phyloP scores from a whole-genome alignment of 2,113 vertebrate species.

The Felis chaus region DNA sequence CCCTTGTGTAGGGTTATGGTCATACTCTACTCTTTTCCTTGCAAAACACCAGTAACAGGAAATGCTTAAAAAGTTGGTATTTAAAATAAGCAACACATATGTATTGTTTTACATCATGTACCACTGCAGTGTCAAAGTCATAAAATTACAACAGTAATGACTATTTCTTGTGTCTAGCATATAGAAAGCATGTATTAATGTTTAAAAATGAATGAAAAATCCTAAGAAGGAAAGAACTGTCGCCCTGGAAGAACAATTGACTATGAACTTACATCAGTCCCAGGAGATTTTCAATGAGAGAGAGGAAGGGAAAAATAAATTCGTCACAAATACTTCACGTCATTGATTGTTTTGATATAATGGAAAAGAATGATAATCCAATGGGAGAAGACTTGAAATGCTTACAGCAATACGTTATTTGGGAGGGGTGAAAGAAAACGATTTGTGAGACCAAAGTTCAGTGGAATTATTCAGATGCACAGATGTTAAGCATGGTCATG shows the following conservation, averaged over 20 bases:
- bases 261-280: not conserved
- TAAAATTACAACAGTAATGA: not conserved
- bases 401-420: not conserved
- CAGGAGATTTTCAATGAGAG: not conserved
- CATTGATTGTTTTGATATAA: not conserved
- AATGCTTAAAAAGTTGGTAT: conserved; percentile 24
- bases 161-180: not conserved
- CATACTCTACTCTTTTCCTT: not conserved
- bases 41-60: not conserved
- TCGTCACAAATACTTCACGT: not conserved
- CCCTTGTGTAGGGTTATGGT: not conserved
- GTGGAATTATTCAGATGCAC: conserved; percentile 15
- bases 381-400: conserved; percentile 39
- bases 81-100: not conserved
- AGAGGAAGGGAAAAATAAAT: not conserved
- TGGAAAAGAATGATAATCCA: not conserved
- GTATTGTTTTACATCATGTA: not conserved
- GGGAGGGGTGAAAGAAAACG: not conserved
- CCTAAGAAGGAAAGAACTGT: not conserved
- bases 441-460: not conserved
- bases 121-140: not conserved
- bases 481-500: conserved; percentile 38
- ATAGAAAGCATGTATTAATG: not conserved
- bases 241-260: not conserved
- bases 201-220: not conserved